Percentiles rank a stretch among this genome's conserved stretches.
phyloP scores from a whole-genome alignment of 1,140 invertebrate species.

The Trigoniulus corallinus region DNA sequence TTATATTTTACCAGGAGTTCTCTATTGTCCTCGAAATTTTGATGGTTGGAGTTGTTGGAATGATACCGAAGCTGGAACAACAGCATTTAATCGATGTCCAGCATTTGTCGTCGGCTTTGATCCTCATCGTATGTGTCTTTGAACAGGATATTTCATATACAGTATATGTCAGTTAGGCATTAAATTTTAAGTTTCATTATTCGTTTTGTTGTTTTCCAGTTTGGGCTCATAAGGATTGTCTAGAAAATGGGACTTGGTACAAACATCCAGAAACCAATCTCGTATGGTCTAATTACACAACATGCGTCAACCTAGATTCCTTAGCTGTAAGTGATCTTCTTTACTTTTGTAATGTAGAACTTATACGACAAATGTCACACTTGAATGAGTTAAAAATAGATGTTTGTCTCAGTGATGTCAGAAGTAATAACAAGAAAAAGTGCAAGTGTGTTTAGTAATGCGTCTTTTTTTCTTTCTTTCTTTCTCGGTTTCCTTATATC shows the following conservation, averaged over 20 bases:
- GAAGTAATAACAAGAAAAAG: no score
- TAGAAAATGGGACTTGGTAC: conserved; percentile 30
- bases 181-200: no score
- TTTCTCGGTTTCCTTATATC: no score
- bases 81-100: conserved; percentile 52
- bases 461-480: no score
- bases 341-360: no score
- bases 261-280: conserved; percentile 24
- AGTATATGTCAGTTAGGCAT: no score
- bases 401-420: no score
- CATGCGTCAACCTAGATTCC: conserved; percentile 31
- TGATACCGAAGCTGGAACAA: conserved; percentile 51
- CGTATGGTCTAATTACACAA: conserved; percentile 36
- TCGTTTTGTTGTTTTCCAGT: conserved; percentile 21
- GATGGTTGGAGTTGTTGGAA: conserved; percentile 81
- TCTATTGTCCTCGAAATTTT: conserved; percentile 56
- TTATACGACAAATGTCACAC: no score
- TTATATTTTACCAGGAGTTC: no score
- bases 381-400: no score
- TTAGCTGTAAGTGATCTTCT: conserved; percentile 24
- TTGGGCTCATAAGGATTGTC: conserved; percentile 28
- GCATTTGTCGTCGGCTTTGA: conserved; percentile 48
- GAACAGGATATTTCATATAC: no score
- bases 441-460: no score
- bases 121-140: conserved; percentile 25